Evolutionary conservation across 2,113 vertebrate genomes (phyloP), one percentile per base, ranked within the genome.

Genomic region (Cottus gobio): DNA sequence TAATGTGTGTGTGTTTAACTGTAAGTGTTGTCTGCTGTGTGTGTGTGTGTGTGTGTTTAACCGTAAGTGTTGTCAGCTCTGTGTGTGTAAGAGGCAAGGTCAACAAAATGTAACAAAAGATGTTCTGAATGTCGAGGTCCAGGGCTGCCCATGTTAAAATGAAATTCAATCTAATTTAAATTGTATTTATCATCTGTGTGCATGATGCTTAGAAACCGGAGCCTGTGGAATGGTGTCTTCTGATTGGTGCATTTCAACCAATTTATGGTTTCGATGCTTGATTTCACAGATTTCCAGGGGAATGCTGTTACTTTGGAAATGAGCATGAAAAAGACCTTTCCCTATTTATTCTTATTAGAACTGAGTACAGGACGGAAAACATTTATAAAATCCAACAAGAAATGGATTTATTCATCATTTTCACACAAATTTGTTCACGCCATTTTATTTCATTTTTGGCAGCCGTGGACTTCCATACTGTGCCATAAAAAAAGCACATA

Each of bases 1-100:
- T 66, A n/a, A n/a, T n/a, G 26, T 42, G 39, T 34, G 60, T 44
- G 8, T 44, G 54, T 62, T 72, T 62, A 48, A 37, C 61, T 74
- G 36, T 13, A 10, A 11, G 24, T 46, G 65, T 50, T 50, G 31
- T 36, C 24, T 69, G 31, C 63, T 11, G 58, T 65, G 31, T 57
- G 31, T 71, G n/a, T 34, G 36, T n/a, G 26, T 42, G 39, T 34
- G 60, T 44, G 8, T 44, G 54, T 62, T 72, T 62, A 48, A 37
- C 61, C 79, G 36, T 13, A 10, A 11, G 24, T 46, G 65, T 50
- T 50, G 31, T 36, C 24, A 63, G 31, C 63, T 11, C n/a, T n/a
- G 58, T 65, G 31, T 57, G 31, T 71, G n/a, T 34, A 26, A 24
- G 28, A 48, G 30, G 39, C 22, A 48, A 30, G 3, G 20, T 37